phyloP scores from a whole-genome alignment of 2,888 invertebrate species.

The Gnatocerus cornutus region DNA sequence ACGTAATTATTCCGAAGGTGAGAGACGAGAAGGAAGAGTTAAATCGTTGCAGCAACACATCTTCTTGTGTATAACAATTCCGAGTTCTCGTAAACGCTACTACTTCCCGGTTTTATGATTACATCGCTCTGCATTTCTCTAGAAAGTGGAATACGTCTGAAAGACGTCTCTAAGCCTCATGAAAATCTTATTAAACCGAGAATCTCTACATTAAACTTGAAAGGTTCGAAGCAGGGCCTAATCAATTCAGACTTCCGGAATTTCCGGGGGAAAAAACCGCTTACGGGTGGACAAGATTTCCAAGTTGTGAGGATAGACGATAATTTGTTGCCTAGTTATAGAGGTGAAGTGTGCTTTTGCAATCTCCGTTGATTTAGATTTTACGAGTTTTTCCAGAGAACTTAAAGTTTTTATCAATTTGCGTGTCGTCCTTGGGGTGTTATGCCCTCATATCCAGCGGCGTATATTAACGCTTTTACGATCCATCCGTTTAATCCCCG shows the following conservation, averaged over 20 bases:
- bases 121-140: constrained; percentile 37
- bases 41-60: constrained; percentile 20
- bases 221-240: constrained; percentile 41
- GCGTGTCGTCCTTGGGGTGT: too few species aligned
- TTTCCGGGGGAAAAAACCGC: constrained; percentile 36
- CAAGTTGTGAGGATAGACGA: not conserved
- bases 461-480: constrained; percentile 37
- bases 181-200: constrained; percentile 45
- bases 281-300: constrained; percentile 11
- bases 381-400: too few species aligned
- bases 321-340: not conserved
- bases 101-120: constrained; percentile 43
- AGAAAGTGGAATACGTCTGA: constrained; percentile 28
- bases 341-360: too few species aligned
- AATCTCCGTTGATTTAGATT: too few species aligned
- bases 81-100: constrained; percentile 39
- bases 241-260: constrained; percentile 45
- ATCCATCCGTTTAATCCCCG: constrained; percentile 33
- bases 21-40: constrained; percentile 1
- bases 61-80: constrained; percentile 38
- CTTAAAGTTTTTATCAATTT: too few species aligned
- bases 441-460: not conserved
- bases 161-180: constrained; percentile 42
- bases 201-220: constrained; percentile 40
- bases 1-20: constrained; percentile 3